These are phyloP conservation scores for Apis laboriosa DNA, from an alignment of 1,140 invertebrate species.

Conservation along the genomic window DNA sequence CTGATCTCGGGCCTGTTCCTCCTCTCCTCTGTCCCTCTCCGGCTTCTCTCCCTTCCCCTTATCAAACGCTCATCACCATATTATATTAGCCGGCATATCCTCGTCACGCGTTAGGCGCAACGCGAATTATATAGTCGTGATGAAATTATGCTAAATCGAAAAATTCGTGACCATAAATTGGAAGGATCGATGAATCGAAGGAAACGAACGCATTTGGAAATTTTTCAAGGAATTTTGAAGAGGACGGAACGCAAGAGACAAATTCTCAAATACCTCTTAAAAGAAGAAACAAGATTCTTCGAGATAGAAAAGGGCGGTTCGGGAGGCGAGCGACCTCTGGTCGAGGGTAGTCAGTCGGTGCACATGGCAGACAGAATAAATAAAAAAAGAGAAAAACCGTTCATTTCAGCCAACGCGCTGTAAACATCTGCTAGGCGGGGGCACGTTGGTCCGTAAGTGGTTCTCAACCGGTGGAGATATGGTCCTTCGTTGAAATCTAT, in stretches of 20 bases:
- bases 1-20: not conserved
- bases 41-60: not conserved
- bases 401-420: slow-evolving; percentile 72
- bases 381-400: slow-evolving; percentile 73
- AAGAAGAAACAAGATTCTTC: slow-evolving; percentile 34
- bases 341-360: slow-evolving; percentile 62
- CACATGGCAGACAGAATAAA: slow-evolving; percentile 76
- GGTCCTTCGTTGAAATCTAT: not conserved
- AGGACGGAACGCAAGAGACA: not conserved
- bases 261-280: not conserved
- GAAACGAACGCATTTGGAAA: slow-evolving; percentile 3
- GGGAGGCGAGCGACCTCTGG: slow-evolving; percentile 57
- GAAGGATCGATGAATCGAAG: not conserved
- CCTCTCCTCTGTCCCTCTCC: no score
- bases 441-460: slow-evolving; percentile 48
- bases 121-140: not conserved
- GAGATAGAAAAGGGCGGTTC: slow-evolving; percentile 53
- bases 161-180: slow-evolving; percentile 3
- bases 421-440: slow-evolving; percentile 79
- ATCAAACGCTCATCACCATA: slow-evolving; percentile 7
- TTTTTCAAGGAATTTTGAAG: not conserved
- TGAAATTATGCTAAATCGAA: not conserved
- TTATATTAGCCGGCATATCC: not conserved
- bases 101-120: slow-evolving; percentile 12
- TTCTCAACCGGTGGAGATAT: slow-evolving; percentile 37